Conservation (phyloP, 2,888 invertebrate genomes). For the Hydrotaea cyrtoneurina region DNA sequence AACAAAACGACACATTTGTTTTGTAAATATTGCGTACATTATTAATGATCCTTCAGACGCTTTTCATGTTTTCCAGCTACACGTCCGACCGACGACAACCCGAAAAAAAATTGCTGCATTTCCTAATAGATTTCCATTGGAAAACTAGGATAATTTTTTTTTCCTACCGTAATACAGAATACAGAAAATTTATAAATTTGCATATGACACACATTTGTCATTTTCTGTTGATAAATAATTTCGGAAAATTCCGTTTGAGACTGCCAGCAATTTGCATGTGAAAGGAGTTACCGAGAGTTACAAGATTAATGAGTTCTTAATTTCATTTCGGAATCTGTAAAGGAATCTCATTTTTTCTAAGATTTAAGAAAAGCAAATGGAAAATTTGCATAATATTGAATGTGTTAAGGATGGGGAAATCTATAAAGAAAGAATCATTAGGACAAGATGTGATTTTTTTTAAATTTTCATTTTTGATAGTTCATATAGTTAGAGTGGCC, state of each 20-base stretch:
- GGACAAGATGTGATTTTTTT: background rate
- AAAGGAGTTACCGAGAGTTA: conserved; percentile 48
- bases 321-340: conserved; percentile 51
- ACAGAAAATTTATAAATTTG: conserved; percentile 65
- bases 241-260: conserved; percentile 64
- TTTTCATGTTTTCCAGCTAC: conserved; percentile 27
- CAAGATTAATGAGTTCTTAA: conserved; percentile 70
- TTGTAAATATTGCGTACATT: conserved; percentile 81
- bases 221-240: conserved; percentile 72
- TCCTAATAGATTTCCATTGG: conserved; percentile 46
- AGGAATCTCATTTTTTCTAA: background rate
- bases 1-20: conserved; percentile 80
- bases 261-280: conserved; percentile 58
- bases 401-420: background rate
- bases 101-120: conserved; percentile 22
- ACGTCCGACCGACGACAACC: background rate
- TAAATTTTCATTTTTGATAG: too few relatives aligned
- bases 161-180: too few relatives aligned
- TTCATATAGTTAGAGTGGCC: too few relatives aligned
- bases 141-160: conserved; percentile 11
- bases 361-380: too few relatives aligned
- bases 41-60: conserved; percentile 74
- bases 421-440: background rate
- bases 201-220: conserved; percentile 71
- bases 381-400: background rate